A percentile compares a stretch with the other conserved stretches of the same genome.
Conservation (phyloP, 2,113 vertebrate genomes). For the Sapajus apella region DNA sequence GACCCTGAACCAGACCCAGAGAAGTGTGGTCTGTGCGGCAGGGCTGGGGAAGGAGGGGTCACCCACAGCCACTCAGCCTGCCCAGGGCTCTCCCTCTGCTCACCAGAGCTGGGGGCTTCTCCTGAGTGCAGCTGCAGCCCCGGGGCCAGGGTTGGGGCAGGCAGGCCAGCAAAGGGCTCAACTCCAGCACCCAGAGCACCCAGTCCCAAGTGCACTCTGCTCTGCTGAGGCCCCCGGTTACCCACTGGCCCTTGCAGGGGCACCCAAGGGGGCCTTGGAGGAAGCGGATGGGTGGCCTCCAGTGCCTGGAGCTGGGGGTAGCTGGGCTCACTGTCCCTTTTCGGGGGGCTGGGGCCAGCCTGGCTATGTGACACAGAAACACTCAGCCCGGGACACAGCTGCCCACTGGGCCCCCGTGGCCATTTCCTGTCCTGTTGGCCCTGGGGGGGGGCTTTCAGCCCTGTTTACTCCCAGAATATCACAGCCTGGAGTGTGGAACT, state of each 20-base stretch:
- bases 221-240: too few relatives aligned
- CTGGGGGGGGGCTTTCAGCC: background rate
- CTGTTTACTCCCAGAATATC: rapidly evolving
- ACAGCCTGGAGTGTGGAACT: rapidly evolving
- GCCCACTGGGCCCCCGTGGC: background rate
- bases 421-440: background rate
- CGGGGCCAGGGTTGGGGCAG: too few relatives aligned
- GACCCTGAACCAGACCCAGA: background rate
- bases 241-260: too few relatives aligned
- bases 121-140: rapidly evolving
- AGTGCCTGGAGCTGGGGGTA: background rate
- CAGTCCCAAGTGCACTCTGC: background rate
- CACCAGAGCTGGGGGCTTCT: background rate
- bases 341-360: background rate
- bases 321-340: rapidly evolving
- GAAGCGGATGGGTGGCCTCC: too few relatives aligned
- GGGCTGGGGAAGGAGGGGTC: rapidly evolving
- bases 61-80: background rate
- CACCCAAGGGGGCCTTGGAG: rapidly evolving
- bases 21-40: rapidly evolving
- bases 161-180: background rate
- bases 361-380: background rate
- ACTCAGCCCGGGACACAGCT: rapidly evolving
- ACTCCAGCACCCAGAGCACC: rapidly evolving
- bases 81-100: background rate